Conservation (phyloP, 2,888 invertebrate genomes). For the Camptogramma bilineatum region DNA sequence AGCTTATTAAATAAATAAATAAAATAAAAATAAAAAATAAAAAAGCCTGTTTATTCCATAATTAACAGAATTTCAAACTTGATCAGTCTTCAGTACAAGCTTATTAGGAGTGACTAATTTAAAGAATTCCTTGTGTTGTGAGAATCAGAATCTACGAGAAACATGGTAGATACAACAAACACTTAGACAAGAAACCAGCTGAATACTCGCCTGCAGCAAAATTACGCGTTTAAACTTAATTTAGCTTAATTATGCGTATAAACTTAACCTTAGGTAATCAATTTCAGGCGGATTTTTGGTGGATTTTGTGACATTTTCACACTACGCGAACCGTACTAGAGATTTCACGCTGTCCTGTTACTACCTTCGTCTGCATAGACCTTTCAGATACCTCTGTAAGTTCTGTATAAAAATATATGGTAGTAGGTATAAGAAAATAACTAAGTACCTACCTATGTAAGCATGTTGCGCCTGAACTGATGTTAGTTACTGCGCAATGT, state of each 20-base stretch:
- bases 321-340: slow-evolving; percentile 46
- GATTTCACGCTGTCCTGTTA: slow-evolving; percentile 56
- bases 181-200: no score
- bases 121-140: no score
- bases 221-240: not conserved
- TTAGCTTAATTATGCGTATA: not conserved
- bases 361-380: slow-evolving; percentile 66
- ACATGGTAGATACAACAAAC: no score
- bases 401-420: slow-evolving; percentile 4
- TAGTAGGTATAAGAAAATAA: not conserved
- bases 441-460: not conserved
- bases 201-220: not conserved
- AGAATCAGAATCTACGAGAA: no score
- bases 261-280: not conserved
- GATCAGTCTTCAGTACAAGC: no score
- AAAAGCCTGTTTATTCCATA: no score
- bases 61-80: no score
- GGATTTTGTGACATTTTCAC: slow-evolving; percentile 59
- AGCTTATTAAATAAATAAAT: no score
- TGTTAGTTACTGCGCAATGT: not conserved
- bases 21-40: no score
- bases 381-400: slow-evolving; percentile 65
- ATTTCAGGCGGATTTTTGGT: slow-evolving; percentile 59
- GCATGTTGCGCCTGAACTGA: not conserved
- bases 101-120: no score